Percentiles rank a stretch among this genome's conserved stretches.
Conservation (phyloP, 2,113 vertebrate species). For the Psephotus haematonotus region DNA sequence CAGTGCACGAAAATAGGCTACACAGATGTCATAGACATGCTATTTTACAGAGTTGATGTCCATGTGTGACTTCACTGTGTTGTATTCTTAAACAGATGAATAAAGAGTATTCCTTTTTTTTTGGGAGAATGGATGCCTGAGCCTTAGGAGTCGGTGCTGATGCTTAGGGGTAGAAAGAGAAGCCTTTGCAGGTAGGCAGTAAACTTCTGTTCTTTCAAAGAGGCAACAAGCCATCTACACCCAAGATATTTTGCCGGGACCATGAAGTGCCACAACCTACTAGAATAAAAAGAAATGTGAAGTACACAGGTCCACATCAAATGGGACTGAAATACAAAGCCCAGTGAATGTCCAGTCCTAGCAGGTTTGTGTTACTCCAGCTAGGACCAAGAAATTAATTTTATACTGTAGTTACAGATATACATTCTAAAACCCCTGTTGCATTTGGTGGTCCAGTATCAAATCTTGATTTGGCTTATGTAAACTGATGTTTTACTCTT, state of each 20-base stretch:
- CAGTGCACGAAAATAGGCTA: background rate
- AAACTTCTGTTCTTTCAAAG: background rate
- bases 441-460: background rate
- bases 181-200: background rate
- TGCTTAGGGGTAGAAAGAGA: background rate
- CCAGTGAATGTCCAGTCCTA: background rate
- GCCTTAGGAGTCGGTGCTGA: background rate
- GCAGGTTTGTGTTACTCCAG: background rate
- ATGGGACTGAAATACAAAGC: background rate
- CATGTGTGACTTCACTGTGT: background rate
- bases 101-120: fast-evolving
- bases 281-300: background rate
- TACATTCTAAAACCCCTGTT: background rate
- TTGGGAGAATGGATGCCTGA: fast-evolving
- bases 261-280: background rate
- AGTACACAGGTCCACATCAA: background rate
- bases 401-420: background rate
- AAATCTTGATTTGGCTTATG: background rate
- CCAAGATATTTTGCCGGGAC: background rate
- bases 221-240: background rate
- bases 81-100: background rate
- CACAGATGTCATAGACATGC: no score
- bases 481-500: background rate
- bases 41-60: background rate
- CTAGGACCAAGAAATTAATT: background rate